These are phyloP conservation scores for Sinocyclocheilus anophthalmus DNA, from an alignment of 2,113 vertebrate species.

Conservation along the genomic window DNA sequence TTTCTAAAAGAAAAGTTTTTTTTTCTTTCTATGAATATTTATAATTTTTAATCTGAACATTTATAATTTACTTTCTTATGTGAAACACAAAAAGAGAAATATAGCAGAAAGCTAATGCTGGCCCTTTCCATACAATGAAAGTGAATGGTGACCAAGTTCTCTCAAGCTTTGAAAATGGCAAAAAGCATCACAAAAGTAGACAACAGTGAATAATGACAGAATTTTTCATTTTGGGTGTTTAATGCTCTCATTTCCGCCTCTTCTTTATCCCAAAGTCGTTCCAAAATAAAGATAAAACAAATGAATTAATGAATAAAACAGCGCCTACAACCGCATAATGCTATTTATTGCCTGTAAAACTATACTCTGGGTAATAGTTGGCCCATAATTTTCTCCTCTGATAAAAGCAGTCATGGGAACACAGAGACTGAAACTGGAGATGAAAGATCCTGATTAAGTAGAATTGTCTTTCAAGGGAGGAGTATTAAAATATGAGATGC, in stretches of 20 bases:
- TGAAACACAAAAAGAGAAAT: background rate
- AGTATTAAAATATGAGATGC: slow-evolving; percentile 52
- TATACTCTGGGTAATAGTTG: slow-evolving; percentile 30
- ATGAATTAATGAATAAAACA: slow-evolving; percentile 29
- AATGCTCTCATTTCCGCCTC: background rate
- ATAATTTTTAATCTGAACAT: no score
- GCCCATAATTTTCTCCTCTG: slow-evolving; percentile 61
- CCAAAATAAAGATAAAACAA: slow-evolving; percentile 24
- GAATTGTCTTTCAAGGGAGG: slow-evolving; percentile 66
- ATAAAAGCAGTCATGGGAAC: slow-evolving; percentile 51
- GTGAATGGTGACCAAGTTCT: no score
- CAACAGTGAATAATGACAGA: background rate
- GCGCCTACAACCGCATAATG: slow-evolving; percentile 36
- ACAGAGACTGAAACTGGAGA: background rate
- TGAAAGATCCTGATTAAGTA: slow-evolving; percentile 59
- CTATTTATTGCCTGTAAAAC: slow-evolving; percentile 52
- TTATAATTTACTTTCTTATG: no score
- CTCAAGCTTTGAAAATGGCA: no score
- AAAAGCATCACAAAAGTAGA: background rate
- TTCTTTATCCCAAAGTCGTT: background rate
- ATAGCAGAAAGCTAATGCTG: background rate
- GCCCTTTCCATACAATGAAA: no score
- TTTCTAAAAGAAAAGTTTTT: no score
- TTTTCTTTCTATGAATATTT: no score
- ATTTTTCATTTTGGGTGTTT: background rate